phyloP scores from a whole-genome alignment of 1,140 invertebrate species.

The Euura saliciscinereae region DNA sequence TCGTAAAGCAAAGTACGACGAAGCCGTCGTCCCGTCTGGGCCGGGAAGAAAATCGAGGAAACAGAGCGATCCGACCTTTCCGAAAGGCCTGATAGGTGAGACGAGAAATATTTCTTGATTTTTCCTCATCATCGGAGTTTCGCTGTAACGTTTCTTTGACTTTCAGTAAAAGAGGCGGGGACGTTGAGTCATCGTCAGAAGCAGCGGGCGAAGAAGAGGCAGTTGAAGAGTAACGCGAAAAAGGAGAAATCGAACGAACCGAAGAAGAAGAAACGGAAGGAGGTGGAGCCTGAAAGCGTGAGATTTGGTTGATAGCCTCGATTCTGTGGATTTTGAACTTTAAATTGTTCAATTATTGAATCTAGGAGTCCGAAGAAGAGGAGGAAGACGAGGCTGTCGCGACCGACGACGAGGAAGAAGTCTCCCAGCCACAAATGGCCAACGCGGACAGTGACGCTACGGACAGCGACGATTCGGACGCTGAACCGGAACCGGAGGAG shows the following conservation, averaged over 20 bases:
- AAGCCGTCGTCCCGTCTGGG: conserved; percentile 73
- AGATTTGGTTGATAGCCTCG: not conserved
- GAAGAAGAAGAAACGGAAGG: conserved; percentile 28
- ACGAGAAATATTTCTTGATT: conserved; percentile 19
- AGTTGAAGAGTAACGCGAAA: conserved; percentile 64
- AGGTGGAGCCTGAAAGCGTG: conserved; percentile 29
- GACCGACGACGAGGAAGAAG: conserved; percentile 36
- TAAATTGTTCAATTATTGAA: conserved; percentile 5
- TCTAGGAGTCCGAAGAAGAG: conserved; percentile 34
- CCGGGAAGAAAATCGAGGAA: conserved; percentile 85
- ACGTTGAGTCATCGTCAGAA: conserved; percentile 73
- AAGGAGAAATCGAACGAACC: conserved; percentile 29
- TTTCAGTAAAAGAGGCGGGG: conserved; percentile 55
- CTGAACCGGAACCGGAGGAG: conserved; percentile 38
- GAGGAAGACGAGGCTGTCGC: conserved; percentile 35
- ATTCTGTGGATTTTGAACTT: too few relatives aligned
- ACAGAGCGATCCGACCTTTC: conserved; percentile 78
- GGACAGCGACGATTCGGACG: conserved; percentile 32
- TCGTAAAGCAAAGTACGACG: conserved; percentile 82
- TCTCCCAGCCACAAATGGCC: conserved; percentile 23
- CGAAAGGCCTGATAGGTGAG: conserved; percentile 63
- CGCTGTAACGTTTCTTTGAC: conserved; percentile 9
- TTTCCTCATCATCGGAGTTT: conserved; percentile 9
- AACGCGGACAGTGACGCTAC: conserved; percentile 45
- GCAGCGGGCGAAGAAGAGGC: conserved; percentile 67